Evolutionary conservation across 2,888 invertebrate genomes (phyloP).

Genomic region (Trachelus iudaicus): DNA sequence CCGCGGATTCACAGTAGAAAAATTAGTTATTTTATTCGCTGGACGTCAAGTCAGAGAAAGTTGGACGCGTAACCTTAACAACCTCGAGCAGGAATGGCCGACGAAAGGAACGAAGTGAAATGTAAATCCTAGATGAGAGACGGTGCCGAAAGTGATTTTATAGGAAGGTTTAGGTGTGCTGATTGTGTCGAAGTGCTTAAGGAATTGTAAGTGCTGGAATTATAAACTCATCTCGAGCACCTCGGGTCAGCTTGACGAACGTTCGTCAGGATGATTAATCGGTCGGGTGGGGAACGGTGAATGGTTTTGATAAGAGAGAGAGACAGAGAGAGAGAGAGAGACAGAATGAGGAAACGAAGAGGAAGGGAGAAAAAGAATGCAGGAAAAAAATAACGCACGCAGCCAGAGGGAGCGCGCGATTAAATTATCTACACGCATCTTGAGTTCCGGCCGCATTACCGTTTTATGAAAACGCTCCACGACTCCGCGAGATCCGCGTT

Average conservation of each 20-base stretch:
- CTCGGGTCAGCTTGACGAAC: neutral
- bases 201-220: constrained; percentile 14
- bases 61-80: constrained; percentile 33
- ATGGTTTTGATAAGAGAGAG: neutral
- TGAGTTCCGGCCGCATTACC: no score
- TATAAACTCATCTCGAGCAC: constrained; percentile 22
- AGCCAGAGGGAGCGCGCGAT: no score
- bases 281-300: constrained; percentile 10
- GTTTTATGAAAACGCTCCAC: no score
- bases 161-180: constrained; percentile 11
- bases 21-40: constrained; percentile 20
- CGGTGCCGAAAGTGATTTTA: constrained; percentile 26
- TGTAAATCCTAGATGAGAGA: constrained; percentile 8
- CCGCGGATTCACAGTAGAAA: neutral
- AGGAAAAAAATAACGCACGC: no score
- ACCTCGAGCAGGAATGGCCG: constrained; percentile 24
- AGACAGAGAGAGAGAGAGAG: no score
- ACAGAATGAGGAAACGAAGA: no score
- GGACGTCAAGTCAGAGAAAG: constrained; percentile 32
- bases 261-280: constrained; percentile 19
- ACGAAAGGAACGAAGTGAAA: constrained; percentile 6
- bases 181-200: neutral
- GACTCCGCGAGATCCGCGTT: no score
- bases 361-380: no score
- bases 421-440: no score